Base-by-base conservation (phyloP, 2,113 vertebrate species). In the Oreotrochilus melanogaster region DNA sequence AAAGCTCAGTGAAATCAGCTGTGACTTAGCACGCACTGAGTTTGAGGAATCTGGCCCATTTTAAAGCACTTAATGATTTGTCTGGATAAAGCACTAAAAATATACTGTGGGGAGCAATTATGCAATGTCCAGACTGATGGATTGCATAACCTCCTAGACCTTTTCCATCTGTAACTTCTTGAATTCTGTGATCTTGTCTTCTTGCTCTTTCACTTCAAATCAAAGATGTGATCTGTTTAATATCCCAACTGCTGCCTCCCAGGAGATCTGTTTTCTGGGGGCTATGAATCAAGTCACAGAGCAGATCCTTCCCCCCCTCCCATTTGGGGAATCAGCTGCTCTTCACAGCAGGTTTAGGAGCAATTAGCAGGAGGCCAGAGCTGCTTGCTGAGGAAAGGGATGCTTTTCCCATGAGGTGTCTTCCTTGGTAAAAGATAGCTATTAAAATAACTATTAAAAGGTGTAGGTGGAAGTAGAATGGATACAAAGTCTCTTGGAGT, bases 61-160 rank as follows among this genome's bases (percentile, higher is more conserved):
- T 93, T 88, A 96, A 97, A 97, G 87, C 93, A 96, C 95, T 97
- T 96, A 95, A 97, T 90, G 94, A 95, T 95, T 96, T 95, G 95
- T 97, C 97, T 96, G 97, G 93, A 95, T 97, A 86, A 94, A 90
- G 92, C 86, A 95, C 95, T 96, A 95, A 97, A 97, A 95, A 95
- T 95, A 97, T 89, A 96, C 94, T 92, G 90, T 37, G 88, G 96
- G 95, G 96, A 97, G 94, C 93, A 94, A 95, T 95, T 89, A 94
- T 94, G 95, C 93, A 94, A 95, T 31, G 60, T 91, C 93, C 95
- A 97, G 97, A 93, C 92, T 94, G 96, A 97, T 95, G 95, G 91
- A 97, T 97, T 96, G 92, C 94, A 69, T 96, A 94, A 96, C 95
- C 95, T 35, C 61, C 7, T 85, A 94, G 89, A 89, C 94, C 92